Percentiles rank a stretch among this genome's conserved stretches.
phyloP scores from a whole-genome alignment of 2,888 invertebrate genomes.

The Chymomyza amoena region DNA sequence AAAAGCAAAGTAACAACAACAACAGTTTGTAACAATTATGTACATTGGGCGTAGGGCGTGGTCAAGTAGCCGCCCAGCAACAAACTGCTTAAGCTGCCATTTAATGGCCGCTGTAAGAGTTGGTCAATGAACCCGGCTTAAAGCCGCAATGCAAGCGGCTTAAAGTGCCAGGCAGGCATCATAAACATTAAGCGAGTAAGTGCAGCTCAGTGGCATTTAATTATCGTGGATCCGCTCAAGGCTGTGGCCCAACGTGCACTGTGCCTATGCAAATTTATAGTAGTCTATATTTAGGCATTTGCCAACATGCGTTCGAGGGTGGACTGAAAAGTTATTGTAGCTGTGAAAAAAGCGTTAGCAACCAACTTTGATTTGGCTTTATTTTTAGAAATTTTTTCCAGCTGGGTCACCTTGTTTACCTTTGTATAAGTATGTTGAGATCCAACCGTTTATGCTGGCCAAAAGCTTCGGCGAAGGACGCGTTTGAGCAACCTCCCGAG shows the following conservation, averaged over 20 bases:
- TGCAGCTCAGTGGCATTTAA: constrained; percentile 5
- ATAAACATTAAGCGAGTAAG: constrained; percentile 1
- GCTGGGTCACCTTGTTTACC: too few relatives aligned
- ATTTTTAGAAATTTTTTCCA: too few relatives aligned
- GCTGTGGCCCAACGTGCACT: not conserved
- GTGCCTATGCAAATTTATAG: constrained; percentile 54
- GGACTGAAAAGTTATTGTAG: not conserved
- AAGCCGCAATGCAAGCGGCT: constrained; percentile 1
- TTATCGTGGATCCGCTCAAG: not conserved
- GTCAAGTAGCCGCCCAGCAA: constrained; percentile 32
- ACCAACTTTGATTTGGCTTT: too few relatives aligned
- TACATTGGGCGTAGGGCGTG: constrained; percentile 44
- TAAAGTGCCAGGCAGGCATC: constrained; percentile 8
- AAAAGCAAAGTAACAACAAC: constrained; percentile 19
- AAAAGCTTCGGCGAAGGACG: too few relatives aligned
- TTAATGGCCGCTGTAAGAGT: not conserved
- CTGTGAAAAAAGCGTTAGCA: too few relatives aligned
- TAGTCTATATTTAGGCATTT: constrained; percentile 67
- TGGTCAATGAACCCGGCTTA: constrained; percentile 39
- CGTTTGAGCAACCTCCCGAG: too few relatives aligned
- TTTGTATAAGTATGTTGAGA: too few relatives aligned
- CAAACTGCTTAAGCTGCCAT: not conserved
- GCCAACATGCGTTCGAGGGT: constrained; percentile 10
- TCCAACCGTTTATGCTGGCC: too few relatives aligned
- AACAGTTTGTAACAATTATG: constrained; percentile 5